phyloP scores from a whole-genome alignment of 2,113 vertebrate species.

The Nettapus auritus region DNA sequence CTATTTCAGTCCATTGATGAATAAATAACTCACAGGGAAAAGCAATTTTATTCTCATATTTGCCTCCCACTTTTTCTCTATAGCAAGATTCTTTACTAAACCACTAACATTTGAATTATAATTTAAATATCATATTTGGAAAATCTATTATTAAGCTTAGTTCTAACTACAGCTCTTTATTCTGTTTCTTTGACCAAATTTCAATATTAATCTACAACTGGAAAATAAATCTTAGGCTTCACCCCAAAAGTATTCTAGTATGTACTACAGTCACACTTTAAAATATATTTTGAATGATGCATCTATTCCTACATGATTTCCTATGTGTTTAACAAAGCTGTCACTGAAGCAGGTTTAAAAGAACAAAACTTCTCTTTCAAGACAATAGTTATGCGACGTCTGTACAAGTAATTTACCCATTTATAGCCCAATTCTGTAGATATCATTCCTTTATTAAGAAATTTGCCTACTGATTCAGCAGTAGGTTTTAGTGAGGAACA shows the following conservation, averaged over 20 bases:
- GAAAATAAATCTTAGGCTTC: background rate
- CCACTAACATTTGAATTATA: background rate
- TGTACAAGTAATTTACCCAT: background rate
- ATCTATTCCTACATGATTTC: background rate
- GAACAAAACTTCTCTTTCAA: background rate
- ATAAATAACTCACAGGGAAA: background rate
- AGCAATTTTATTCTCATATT: background rate
- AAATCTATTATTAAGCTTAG: background rate
- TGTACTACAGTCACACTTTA: background rate
- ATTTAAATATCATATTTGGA: background rate
- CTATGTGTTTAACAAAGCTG: background rate
- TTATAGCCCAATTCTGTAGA: background rate
- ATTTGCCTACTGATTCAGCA: background rate
- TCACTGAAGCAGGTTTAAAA: background rate
- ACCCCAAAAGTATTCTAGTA: background rate
- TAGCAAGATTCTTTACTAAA: background rate
- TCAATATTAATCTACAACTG: background rate
- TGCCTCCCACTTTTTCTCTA: background rate
- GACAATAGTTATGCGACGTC: background rate
- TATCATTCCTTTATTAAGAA: background rate
- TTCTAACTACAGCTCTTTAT: background rate
- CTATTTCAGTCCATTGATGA: background rate
- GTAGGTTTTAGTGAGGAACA: background rate
- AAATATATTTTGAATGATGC: background rate
- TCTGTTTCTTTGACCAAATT: background rate